Percentiles rank a stretch among this genome's conserved stretches.
Conservation (phyloP, 2,797 vertebrate genomes). For the Spinus pinus region DNA sequence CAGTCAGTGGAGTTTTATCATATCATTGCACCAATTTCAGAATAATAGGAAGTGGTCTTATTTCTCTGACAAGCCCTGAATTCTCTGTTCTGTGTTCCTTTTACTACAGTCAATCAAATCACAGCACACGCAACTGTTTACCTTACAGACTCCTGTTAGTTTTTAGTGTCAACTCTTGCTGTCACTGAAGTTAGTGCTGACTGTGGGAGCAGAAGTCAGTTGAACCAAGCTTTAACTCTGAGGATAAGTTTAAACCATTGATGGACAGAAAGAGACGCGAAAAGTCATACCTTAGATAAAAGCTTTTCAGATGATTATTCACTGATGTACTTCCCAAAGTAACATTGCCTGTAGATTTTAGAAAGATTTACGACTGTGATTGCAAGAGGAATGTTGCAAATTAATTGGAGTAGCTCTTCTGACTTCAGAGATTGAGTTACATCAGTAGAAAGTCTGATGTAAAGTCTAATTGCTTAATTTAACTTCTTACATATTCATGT, state of each 20-base stretch:
- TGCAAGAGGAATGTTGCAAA: background rate
- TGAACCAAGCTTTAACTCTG: background rate
- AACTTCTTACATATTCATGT: background rate
- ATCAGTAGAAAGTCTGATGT: background rate
- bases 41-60: background rate
- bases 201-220: background rate
- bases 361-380: background rate
- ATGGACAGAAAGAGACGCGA: background rate
- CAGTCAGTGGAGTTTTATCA: background rate
- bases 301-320: background rate
- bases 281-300: background rate
- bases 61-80: background rate
- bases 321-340: background rate
- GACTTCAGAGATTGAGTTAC: background rate
- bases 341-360: background rate
- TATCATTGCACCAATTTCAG: background rate
- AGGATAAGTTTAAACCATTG: background rate
- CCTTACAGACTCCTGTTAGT: background rate
- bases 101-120: background rate
- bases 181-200: background rate
- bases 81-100: background rate
- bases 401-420: background rate
- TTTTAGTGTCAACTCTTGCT: background rate
- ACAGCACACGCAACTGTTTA: rapidly evolving
- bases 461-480: background rate